Base-by-base conservation (phyloP, 92 coral and sea anemone species). In the Epizoanthus stellaris region DNA sequence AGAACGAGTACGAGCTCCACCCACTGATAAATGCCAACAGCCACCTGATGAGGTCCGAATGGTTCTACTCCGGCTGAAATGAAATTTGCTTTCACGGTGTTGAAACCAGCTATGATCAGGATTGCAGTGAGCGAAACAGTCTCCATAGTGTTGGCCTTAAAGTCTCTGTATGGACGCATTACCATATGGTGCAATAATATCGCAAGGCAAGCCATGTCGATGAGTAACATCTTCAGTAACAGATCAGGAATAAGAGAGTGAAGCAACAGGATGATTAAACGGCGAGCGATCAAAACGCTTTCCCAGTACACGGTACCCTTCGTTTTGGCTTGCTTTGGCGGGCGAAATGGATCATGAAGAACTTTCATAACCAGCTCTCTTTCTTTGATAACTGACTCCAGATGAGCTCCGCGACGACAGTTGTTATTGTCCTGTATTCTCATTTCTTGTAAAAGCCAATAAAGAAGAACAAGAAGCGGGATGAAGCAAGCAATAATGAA, bases 81-180 rank as follows among this genome's bases (percentile, higher is more conserved):
- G 42, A 86, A 86, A 62, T 85, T 86, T 34, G 89, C 89, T 14
- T 80, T 86, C 30, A 86, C 89, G 21, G 89, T 86, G 87, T 80
- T 86, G 70, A 86, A 80, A 39, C 59, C 15, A 54, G 70, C 89
- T 65, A 86, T 62, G 5, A 86, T 49, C 17, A 80, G 38, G 3
- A 80, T 63, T 5, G 77, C 60, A 8, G 75, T 47, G 2, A 80
- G 25, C 3, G 89, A 86, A 6, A 43, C 89, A 5, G 86, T 86
- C 59, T 86, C 89, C 54, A 80, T 23, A 10, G 17, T 80, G 86
- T 86, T 86, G 4, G 58, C 86, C 1, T 11, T 86, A 43, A 23
- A 15, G 13, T 68, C 75, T 71, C 80, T 66, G 69, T 77, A 86
- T 16, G 89, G 89, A 19, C 59, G 36, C 9, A 40, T 77, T 4